phyloP scores from a whole-genome alignment of 2,888 invertebrate species.

The Pinctada fucata region DNA sequence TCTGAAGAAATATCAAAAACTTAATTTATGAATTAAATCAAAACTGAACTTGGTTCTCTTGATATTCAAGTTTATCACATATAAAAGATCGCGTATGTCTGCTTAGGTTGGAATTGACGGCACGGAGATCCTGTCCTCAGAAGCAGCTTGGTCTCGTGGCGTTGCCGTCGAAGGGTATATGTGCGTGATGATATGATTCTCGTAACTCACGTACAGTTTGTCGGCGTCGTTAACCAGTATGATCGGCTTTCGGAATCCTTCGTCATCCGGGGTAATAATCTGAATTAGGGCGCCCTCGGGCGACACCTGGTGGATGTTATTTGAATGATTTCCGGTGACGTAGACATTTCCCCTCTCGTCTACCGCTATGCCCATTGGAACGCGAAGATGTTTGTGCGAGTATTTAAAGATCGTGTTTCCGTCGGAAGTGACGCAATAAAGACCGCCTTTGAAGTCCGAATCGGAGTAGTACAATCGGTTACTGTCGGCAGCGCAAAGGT shows the following conservation, averaged over 20 bases:
- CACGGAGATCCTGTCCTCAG: too few relatives aligned
- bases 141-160: background rate
- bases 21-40: too few relatives aligned
- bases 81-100: too few relatives aligned
- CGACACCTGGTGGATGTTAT: constrained; percentile 30
- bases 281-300: constrained; percentile 30
- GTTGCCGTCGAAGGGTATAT: constrained; percentile 8
- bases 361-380: constrained; percentile 28
- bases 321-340: constrained; percentile 31
- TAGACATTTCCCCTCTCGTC: constrained; percentile 27
- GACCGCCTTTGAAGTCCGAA: constrained; percentile 20
- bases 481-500: constrained; percentile 30
- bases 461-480: constrained; percentile 33
- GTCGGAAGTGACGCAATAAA: constrained; percentile 29
- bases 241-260: constrained; percentile 28
- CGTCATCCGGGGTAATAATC: constrained; percentile 29
- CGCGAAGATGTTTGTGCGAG: constrained; percentile 26
- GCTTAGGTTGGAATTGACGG: too few relatives aligned
- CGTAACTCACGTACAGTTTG: constrained; percentile 32
- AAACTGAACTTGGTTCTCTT: too few relatives aligned
- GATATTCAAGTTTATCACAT: too few relatives aligned
- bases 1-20: too few relatives aligned
- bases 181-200: constrained; percentile 32
- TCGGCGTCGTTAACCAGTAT: constrained; percentile 20
- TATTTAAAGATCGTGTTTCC: constrained; percentile 29